Percentiles rank a stretch among this genome's conserved stretches.
These are phyloP conservation scores for Danionella cerebrum DNA, from an alignment of 2,113 vertebrate genomes.

Conservation along the genomic window DNA sequence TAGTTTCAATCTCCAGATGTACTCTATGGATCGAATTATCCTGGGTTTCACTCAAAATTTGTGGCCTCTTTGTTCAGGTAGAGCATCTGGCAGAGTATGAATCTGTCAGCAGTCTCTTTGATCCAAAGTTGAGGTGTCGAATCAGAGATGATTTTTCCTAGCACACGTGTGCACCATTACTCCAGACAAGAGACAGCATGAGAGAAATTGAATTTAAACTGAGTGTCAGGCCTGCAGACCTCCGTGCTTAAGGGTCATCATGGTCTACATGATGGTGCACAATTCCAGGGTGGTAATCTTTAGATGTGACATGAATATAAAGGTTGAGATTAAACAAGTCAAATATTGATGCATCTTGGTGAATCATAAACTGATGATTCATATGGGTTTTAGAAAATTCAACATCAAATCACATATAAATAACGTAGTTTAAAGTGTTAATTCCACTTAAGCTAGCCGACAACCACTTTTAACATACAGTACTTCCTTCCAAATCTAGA, in stretches of 20 bases:
- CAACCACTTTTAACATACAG: too few species aligned
- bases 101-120: slow-evolving; percentile 44
- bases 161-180: slow-evolving; percentile 46
- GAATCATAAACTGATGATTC: too few species aligned
- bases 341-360: too few species aligned
- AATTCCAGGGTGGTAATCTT: too few species aligned
- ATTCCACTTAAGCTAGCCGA: too few species aligned
- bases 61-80: slow-evolving; percentile 42
- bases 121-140: slow-evolving; percentile 51
- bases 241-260: neutral
- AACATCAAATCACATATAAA: too few species aligned
- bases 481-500: too few species aligned
- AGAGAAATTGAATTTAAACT: slow-evolving; percentile 61
- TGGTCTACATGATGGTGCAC: neutral
- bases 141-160: slow-evolving; percentile 33
- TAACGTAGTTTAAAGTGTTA: too few species aligned
- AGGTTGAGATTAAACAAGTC: too few species aligned
- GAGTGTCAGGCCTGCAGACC: slow-evolving; percentile 25
- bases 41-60: slow-evolving; percentile 23
- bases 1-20: slow-evolving; percentile 1
- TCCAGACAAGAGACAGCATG: slow-evolving; percentile 36
- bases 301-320: too few species aligned
- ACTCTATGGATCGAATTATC: slow-evolving; percentile 34
- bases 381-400: too few species aligned
- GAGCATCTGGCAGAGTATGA: slow-evolving; percentile 50